A percentile compares a stretch with the other conserved stretches of the same genome.
Conservation (phyloP, 2,113 vertebrate species). For the Narcine bancroftii region DNA sequence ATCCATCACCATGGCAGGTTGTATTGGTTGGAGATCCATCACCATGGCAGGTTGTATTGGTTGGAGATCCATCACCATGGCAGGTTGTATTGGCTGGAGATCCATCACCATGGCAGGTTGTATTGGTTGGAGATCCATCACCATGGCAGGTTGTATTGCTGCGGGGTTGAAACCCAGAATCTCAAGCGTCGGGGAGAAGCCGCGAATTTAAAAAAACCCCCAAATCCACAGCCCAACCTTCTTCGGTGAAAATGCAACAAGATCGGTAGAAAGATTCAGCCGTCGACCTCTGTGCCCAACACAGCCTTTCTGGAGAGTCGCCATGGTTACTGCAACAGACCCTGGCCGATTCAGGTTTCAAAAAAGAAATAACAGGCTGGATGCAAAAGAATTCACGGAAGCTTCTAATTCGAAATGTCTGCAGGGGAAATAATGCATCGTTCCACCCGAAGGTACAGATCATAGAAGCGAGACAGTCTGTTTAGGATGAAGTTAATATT, state of each 20-base stretch:
- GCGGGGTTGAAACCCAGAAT: background rate
- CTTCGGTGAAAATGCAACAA: background rate
- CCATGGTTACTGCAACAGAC: slow-evolving; percentile 1
- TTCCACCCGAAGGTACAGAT: background rate
- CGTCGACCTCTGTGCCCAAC: background rate
- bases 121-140: too few relatives aligned
- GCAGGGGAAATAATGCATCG: background rate
- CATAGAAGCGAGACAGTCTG: background rate
- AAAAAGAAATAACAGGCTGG: background rate
- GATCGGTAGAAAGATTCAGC: background rate
- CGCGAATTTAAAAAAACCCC: too few relatives aligned
- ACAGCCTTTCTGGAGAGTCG: background rate
- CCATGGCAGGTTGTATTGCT: too few relatives aligned
- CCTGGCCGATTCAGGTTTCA: background rate
- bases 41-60: too few relatives aligned
- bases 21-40: too few relatives aligned
- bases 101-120: too few relatives aligned
- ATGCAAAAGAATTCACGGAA: background rate
- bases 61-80: too few relatives aligned
- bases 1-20: too few relatives aligned
- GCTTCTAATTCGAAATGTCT: background rate
- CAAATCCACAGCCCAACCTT: too few relatives aligned
- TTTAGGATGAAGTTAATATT: background rate
- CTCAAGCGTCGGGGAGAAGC: background rate
- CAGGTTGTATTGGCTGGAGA: too few relatives aligned